A percentile compares a stretch with the other conserved stretches of the same genome.
phyloP scores from a whole-genome alignment of 2,797 vertebrate genomes.

The Smutsia gigantea region DNA sequence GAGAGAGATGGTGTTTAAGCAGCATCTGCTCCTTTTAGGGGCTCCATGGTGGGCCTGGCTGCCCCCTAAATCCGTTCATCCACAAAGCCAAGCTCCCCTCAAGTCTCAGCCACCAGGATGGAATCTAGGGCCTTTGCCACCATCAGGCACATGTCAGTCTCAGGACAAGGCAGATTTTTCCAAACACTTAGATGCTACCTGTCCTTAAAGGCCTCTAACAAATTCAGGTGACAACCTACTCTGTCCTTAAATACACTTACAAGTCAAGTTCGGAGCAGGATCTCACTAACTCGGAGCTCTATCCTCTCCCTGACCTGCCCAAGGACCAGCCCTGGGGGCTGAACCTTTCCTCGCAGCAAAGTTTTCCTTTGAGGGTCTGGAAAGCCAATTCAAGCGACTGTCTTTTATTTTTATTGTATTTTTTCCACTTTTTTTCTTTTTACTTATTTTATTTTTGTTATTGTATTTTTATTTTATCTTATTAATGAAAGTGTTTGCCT shows the following conservation, averaged over 20 bases:
- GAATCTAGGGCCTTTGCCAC: background rate
- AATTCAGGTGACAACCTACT: background rate
- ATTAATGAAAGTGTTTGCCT: conserved; percentile 1
- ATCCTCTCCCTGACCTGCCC: background rate
- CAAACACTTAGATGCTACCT: background rate
- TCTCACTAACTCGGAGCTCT: background rate
- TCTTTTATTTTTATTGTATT: background rate
- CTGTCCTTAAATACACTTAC: background rate
- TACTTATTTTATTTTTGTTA: background rate
- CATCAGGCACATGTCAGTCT: background rate
- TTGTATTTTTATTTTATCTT: background rate
- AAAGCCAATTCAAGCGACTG: background rate
- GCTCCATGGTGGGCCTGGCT: background rate
- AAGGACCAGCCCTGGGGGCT: background rate
- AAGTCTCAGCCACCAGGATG: background rate
- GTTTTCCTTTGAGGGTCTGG: background rate
- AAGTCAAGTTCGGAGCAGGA: background rate
- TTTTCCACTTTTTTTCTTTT: background rate
- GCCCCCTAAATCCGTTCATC: background rate
- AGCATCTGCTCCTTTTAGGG: background rate
- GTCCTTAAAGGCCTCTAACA: background rate
- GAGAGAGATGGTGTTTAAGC: background rate
- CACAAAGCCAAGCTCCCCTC: background rate
- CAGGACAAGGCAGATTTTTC: background rate
- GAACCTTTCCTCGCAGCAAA: background rate